Base-by-base conservation (phyloP, 2,797 vertebrate species). In the Xenentodon cancila region DNA sequence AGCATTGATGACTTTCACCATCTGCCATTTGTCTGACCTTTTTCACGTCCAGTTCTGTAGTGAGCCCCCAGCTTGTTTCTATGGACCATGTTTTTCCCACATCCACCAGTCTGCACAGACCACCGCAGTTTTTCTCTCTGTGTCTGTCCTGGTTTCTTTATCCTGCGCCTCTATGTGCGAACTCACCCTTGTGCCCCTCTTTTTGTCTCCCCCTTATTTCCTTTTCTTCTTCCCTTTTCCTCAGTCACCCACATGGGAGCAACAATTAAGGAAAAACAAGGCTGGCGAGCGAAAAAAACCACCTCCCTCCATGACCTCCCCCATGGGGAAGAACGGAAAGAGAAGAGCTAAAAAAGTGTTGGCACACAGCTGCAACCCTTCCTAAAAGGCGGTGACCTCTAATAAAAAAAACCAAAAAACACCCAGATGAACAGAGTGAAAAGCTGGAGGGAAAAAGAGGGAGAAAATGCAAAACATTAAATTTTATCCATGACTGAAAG, bases 211-310 rank as follows among this genome's bases (percentile, higher is more conserved):
- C 11, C 32, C 34, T n/a, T 22, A 43, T 21, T 51, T 21, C 58
- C 48, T 65, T 44, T 43, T 30, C 64, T 21, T 1, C 21, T 54
- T 59, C 68, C 64, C 64, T 68, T 67, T 73, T 55, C 53, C 71
- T 75, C 15, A 9, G 57, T 79, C 66, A 57, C 61, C 70, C 84
- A 81, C 84, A 83, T 77, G 69, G 86, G 84, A 88, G 82, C 67
- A 7, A 78, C 88, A 90, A 92, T 92, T 91, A 91, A 78, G 68
- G 78, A 86, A 68, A 61, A 60, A 84, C 85, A 83, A 86, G 70
- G 64, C 53, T 73, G 57, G 74, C 69, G 81, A 65, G 75, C 73
- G 73, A 76, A n/a, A n/a, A n/a, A n/a, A 71, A 71, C 68, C 58
- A 52, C 64, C 72, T 77, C 73, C 68, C 46, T 71, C 40, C 22